Evolutionary conservation across 2,888 invertebrate species (phyloP).

Genomic region (Eupithecia pulchellata): DNA sequence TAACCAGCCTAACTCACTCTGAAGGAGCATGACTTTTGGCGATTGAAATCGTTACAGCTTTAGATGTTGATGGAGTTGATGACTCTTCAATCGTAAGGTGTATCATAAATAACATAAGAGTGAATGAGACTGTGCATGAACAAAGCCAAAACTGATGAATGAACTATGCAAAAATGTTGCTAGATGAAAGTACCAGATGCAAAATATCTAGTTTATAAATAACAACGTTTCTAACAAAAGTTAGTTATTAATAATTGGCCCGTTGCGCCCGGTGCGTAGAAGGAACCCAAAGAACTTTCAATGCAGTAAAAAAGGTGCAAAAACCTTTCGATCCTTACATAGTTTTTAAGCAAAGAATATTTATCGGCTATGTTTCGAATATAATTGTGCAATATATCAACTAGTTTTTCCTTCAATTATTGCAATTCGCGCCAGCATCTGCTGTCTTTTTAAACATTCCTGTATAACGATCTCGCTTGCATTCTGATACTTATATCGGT

Average conservation of each 20-base stretch:
- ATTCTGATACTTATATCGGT: constrained; percentile 11
- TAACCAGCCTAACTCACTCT: too few relatives aligned
- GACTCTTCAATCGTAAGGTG: too few relatives aligned
- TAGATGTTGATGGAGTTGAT: too few relatives aligned
- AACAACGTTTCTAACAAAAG: background rate
- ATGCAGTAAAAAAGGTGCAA: constrained; percentile 22
- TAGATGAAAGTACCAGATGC: too few relatives aligned
- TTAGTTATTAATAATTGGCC: background rate
- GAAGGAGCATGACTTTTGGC: too few relatives aligned
- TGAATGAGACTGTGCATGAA: background rate
- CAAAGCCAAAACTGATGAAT: background rate
- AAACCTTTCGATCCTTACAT: constrained; percentile 61
- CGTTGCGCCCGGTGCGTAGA: background rate
- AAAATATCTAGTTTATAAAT: background rate
- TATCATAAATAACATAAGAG: too few relatives aligned
- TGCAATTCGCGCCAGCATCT: constrained; percentile 68
- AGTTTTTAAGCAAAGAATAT: constrained; percentile 59
- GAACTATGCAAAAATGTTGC: background rate
- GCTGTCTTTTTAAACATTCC: constrained; percentile 68
- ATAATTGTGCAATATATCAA: constrained; percentile 78
- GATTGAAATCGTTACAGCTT: too few relatives aligned
- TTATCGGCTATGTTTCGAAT: constrained; percentile 63
- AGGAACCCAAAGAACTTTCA: background rate
- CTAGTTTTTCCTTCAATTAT: constrained; percentile 77
- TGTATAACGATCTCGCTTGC: constrained; percentile 58